A percentile compares a stretch with the other conserved stretches of the same genome.
Evolutionary conservation across 2,113 vertebrate species (phyloP).

Genomic region (Aphyosemion australe): DNA sequence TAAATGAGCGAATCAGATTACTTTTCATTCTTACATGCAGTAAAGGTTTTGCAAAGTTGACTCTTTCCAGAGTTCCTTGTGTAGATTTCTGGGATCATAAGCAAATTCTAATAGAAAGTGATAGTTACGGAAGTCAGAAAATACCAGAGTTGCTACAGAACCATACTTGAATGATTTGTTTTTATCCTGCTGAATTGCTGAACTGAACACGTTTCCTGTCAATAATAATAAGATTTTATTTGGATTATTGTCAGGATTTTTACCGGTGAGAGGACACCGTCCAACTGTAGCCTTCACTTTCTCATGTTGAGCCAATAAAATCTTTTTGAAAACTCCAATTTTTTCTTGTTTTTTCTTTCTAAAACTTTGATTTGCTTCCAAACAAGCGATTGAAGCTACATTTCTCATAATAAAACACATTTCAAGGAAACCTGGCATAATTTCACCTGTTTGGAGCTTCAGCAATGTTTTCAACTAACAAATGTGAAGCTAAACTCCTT

Average conservation of each 20-base stretch:
- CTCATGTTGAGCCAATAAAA: constrained; percentile 55
- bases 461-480: not conserved
- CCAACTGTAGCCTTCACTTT: constrained; percentile 16
- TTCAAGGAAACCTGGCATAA: not conserved
- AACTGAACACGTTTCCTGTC: constrained; percentile 12
- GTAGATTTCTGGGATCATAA: constrained; percentile 21
- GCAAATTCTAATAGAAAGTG: constrained; percentile 21
- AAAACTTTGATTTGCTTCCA: not conserved
- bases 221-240: not conserved
- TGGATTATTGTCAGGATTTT: too few relatives aligned
- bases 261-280: not conserved
- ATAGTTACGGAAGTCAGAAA: not conserved
- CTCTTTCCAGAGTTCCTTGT: constrained; percentile 8
- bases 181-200: constrained; percentile 24
- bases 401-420: not conserved
- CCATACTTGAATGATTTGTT: constrained; percentile 13
- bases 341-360: constrained; percentile 1
- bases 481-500: not conserved
- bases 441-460: not conserved
- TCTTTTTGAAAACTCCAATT: constrained; percentile 25
- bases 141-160: constrained; percentile 4
- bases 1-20: constrained; percentile 25
- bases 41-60: constrained; percentile 17
- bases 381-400: not conserved
- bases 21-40: constrained; percentile 15